phyloP scores from a whole-genome alignment of 2,797 vertebrate species.

The Falco berigora region DNA sequence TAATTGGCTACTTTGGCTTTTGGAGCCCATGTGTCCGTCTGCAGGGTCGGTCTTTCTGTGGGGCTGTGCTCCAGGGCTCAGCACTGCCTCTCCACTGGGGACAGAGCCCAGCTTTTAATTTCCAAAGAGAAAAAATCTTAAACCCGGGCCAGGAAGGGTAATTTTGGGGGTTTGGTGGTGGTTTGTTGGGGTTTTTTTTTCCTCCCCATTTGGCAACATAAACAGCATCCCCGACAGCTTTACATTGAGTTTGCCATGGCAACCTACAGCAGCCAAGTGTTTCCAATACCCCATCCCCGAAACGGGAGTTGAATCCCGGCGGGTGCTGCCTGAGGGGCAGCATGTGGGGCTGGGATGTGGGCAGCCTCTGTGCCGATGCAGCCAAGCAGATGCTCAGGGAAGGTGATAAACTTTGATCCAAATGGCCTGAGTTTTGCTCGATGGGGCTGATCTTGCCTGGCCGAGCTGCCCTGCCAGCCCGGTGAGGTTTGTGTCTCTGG shows the following conservation, averaged over 20 bases:
- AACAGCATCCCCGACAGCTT: constrained; percentile 55
- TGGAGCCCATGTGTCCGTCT: rapidly evolving
- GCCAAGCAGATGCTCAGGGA: neutral
- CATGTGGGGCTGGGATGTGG: rapidly evolving
- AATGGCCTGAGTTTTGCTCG: neutral
- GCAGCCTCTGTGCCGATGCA: neutral
- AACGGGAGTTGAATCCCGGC: neutral
- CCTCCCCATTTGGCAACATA: constrained; percentile 13
- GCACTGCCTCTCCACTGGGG: neutral
- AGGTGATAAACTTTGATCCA: neutral
- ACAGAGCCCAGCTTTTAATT: neutral
- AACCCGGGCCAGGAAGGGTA: neutral
- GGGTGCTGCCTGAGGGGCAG: neutral
- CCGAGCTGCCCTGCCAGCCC: rapidly evolving
- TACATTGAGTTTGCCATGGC: constrained; percentile 68
- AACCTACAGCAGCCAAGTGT: constrained; percentile 40
- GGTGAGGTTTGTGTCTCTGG: neutral
- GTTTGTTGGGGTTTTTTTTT: neutral
- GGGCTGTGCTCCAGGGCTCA: neutral
- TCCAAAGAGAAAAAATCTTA: neutral
- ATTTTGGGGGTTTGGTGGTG: neutral
- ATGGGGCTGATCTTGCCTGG: neutral
- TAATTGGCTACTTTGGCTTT: neutral
- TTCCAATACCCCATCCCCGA: constrained; percentile 11
- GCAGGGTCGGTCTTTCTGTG: rapidly evolving